These are phyloP conservation scores for Eristalis arbustorum DNA, from an alignment of 2,888 invertebrate genomes.

Conservation along the genomic window DNA sequence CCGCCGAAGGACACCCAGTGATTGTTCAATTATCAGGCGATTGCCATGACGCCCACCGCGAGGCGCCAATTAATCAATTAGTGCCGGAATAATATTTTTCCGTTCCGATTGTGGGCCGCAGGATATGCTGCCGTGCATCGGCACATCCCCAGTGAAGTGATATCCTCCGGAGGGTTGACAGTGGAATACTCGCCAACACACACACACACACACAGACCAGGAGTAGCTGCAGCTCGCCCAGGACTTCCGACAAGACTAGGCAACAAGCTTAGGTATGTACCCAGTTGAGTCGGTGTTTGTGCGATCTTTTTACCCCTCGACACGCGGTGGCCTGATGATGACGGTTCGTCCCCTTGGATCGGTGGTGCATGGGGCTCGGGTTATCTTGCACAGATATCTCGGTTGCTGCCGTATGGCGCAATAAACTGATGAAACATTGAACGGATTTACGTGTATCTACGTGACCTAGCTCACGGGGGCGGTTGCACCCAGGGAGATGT, in stretches of 20 bases:
- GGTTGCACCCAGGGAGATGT: neutral
- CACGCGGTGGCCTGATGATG: neutral
- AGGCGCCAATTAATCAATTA: constrained; percentile 50
- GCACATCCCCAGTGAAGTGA: constrained; percentile 19
- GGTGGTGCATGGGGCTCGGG: neutral
- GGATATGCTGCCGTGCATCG: neutral
- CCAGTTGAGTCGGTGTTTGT: neutral
- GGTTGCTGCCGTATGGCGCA: constrained; percentile 1
- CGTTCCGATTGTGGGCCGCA: neutral
- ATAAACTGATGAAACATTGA: constrained; percentile 2
- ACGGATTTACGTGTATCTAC: neutral
- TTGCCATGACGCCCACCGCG: constrained; percentile 18
- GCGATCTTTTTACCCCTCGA: neutral
- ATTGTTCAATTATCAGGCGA: constrained; percentile 12
- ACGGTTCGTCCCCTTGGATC: neutral
- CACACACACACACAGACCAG: neutral
- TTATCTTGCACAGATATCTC: neutral
- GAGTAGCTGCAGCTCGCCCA: neutral
- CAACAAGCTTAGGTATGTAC: constrained; percentile 18
- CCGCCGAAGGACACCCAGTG: constrained; percentile 2
- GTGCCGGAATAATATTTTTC: constrained; percentile 6
- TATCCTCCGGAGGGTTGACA: constrained; percentile 31
- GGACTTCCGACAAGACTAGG: neutral
- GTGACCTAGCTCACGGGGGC: neutral
- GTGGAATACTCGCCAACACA: constrained; percentile 18